Evolutionary conservation across 2,797 vertebrate species (phyloP).

Genomic region (Sarcoramphus papa): DNA sequence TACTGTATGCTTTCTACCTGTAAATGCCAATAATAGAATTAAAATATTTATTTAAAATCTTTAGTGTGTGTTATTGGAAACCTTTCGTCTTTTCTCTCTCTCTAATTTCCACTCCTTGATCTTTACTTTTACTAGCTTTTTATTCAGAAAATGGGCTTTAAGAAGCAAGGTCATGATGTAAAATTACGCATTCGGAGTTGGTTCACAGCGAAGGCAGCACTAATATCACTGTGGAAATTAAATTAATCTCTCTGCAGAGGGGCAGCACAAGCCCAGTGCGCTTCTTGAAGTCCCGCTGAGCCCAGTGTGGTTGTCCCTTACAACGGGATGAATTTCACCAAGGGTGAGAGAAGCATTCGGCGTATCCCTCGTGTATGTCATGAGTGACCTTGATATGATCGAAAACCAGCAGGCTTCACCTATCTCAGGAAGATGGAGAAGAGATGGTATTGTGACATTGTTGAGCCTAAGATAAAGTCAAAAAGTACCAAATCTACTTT

Average conservation of each 20-base stretch:
- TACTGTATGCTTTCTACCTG: slow-evolving; percentile 99
- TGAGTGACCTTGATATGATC: neutral
- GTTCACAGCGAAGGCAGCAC: neutral
- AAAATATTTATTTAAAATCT: slow-evolving; percentile 99
- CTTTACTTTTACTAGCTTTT: neutral
- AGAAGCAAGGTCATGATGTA: neutral
- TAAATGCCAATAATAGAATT: slow-evolving; percentile 99
- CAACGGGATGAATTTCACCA: neutral
- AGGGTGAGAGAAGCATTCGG: neutral
- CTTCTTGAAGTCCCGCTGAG: neutral
- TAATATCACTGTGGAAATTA: neutral
- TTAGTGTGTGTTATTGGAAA: slow-evolving; percentile 17
- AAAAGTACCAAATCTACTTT: neutral
- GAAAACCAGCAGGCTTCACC: neutral
- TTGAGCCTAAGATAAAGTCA: neutral
- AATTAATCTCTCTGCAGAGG: neutral
- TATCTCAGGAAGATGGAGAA: neutral
- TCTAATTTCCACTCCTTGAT: neutral
- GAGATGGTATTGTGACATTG: neutral
- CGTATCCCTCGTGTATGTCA: neutral
- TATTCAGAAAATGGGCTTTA: neutral
- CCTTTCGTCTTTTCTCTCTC: neutral
- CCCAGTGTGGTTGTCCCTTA: neutral
- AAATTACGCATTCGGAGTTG: neutral
- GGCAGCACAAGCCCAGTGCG: neutral